Evolutionary conservation across 1,140 invertebrate species (phyloP).

Genomic region (Luehdorfia chinensis): DNA sequence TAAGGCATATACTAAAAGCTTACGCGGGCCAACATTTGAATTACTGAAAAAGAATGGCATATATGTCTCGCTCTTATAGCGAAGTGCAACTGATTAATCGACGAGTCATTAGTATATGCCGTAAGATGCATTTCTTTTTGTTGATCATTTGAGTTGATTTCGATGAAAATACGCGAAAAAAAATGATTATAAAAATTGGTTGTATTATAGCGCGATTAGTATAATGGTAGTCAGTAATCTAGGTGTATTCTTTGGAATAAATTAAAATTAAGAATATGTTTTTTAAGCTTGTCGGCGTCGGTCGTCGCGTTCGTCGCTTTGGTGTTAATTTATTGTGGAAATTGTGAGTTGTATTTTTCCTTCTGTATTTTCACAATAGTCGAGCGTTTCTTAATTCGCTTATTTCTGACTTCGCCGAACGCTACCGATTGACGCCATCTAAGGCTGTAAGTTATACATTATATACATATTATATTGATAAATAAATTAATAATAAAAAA

Average conservation of each 20-base stretch:
- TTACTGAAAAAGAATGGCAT: background rate
- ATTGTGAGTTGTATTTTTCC: slow-evolving; percentile 39
- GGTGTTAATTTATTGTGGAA: too few relatives aligned
- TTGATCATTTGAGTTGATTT: slow-evolving; percentile 26
- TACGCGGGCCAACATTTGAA: background rate
- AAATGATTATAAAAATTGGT: slow-evolving; percentile 36
- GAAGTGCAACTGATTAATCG: background rate
- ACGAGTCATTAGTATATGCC: slow-evolving; percentile 5
- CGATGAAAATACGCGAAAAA: slow-evolving; percentile 25
- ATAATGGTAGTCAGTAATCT: slow-evolving; percentile 38
- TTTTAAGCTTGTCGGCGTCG: slow-evolving; percentile 45
- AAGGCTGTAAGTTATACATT: slow-evolving; percentile 72
- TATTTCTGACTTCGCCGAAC: slow-evolving; percentile 18
- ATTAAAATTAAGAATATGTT: slow-evolving; percentile 40
- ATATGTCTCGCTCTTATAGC: background rate
- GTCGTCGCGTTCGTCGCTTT: slow-evolving; percentile 23
- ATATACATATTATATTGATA: slow-evolving; percentile 75
- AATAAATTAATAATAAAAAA: slow-evolving; percentile 74
- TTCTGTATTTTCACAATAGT: slow-evolving; percentile 28
- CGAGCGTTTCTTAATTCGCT: too few relatives aligned
- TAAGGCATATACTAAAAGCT: slow-evolving; percentile 1
- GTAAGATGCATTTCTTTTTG: slow-evolving; percentile 10
- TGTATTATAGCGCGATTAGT: slow-evolving; percentile 49
- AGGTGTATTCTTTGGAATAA: slow-evolving; percentile 35
- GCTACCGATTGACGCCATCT: slow-evolving; percentile 28